Evolutionary conservation across 2,888 invertebrate species (phyloP).

Genomic region (Ypsolopha scabrella): DNA sequence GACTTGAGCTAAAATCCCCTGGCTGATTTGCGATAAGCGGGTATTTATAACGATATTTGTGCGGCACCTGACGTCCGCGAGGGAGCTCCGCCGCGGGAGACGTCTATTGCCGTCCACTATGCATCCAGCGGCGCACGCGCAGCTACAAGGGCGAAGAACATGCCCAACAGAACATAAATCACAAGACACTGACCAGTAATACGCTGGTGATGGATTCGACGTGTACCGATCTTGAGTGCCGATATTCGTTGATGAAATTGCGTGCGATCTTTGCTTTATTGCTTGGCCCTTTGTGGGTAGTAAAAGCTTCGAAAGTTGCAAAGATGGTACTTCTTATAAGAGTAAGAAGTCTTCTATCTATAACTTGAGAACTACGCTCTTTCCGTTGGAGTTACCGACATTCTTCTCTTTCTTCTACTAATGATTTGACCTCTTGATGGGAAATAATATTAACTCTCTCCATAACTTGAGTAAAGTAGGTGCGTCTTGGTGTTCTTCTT

Average conservation of each 20-base stretch:
- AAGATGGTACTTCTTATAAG: background rate
- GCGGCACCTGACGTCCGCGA: slow-evolving; percentile 35
- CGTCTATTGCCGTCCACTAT: slow-evolving; percentile 38
- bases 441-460: no score
- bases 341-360: no score
- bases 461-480: no score
- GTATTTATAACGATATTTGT: slow-evolving; percentile 66
- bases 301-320: background rate
- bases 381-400: no score
- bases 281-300: background rate
- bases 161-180: slow-evolving; percentile 44
- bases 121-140: slow-evolving; percentile 27
- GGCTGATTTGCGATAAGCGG: slow-evolving; percentile 66
- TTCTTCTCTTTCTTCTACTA: no score
- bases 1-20: background rate
- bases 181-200: slow-evolving; percentile 30
- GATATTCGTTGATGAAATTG: background rate
- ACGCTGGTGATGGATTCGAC: slow-evolving; percentile 38
- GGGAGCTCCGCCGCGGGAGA: slow-evolving; percentile 39
- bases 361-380: no score
- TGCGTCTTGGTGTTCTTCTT: no score
- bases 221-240: slow-evolving; percentile 14
- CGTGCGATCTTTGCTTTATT: background rate
- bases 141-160: slow-evolving; percentile 23
- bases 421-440: no score